Evolutionary conservation across 2,797 vertebrate species (phyloP), one percentile per base, ranked within the genome.

Genomic region (Astyanax mexicanus): DNA sequence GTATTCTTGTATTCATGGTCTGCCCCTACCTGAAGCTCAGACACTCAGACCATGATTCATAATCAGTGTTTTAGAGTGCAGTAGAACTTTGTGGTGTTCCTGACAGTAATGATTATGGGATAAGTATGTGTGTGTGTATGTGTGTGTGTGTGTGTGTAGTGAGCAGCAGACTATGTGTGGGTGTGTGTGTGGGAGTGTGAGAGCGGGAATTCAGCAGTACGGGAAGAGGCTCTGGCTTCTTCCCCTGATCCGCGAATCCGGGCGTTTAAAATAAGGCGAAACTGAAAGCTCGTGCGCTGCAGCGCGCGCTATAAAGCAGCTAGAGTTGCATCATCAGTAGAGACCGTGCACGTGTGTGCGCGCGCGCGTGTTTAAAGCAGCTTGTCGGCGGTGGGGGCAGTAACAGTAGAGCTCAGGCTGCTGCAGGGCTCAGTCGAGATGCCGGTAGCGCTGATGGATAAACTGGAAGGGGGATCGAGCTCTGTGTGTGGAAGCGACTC

Each of bases 181-280:
- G 75, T 7, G 55, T 66, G 55, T 66, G 21, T 57, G 15, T n/a
- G n/a, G 37, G 21, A 65, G 47, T 27, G 2, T 35, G 32, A 64
- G 55, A 42, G 55, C 77, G 72, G 77, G 80, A 80, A 81, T n/a
- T 60, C 35, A 19, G 13, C 51, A 35, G 37, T 84, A 72, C 73
- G 35, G 83, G 80, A 79, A 84, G 55, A 51, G 37, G n/a, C 35
- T 25, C n/a, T 65, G 40, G 74, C 72, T n/a, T 3, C 72, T n/a
- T 3, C 51, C 72, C 52, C 57, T 67, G 61, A 80, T 80, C 74
- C 83, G 64, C 77, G 78, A 71, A 38, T 13, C 38, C 69, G 42
- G 35, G 66, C 8, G 40, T 91, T 93, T 92, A 88, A 72, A 88
- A 90, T 85, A 93, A 93, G 89, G 58, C 25, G 91, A 94, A 94